Conservation (phyloP, 2,797 vertebrate genomes). For the Emys orbicularis region DNA sequence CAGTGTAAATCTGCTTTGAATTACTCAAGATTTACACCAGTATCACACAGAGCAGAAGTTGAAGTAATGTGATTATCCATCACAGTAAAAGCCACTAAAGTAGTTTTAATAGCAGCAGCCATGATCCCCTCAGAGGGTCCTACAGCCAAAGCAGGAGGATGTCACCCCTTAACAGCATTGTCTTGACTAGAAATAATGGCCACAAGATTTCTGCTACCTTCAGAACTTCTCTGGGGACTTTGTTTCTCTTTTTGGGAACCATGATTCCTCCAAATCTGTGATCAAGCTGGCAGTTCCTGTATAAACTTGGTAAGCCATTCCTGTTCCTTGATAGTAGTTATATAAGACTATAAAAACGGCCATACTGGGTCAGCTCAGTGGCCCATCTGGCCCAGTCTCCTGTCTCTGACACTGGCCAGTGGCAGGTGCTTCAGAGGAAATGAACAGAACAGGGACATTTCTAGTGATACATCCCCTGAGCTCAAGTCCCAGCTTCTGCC, state of each 20-base stretch:
- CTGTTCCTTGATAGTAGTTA: too few species aligned
- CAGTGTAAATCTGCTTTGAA: neutral
- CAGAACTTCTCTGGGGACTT: neutral
- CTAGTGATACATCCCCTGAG: too few species aligned
- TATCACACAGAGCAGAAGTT: neutral
- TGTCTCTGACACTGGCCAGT: too few species aligned
- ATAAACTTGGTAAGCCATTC: neutral
- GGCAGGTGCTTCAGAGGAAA: too few species aligned
- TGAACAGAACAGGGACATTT: too few species aligned
- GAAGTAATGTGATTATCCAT: conserved; percentile 42
- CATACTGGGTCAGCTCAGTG: too few species aligned
- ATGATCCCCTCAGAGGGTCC: neutral
- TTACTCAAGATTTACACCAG: conserved; percentile 10
- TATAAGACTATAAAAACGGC: too few species aligned
- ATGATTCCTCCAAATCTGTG: neutral
- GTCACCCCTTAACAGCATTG: neutral
- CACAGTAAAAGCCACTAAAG: conserved; percentile 21
- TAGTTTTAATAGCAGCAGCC: neutral
- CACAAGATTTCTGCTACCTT: neutral
- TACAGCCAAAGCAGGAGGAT: neutral
- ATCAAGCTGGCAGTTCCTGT: neutral
- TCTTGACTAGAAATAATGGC: neutral
- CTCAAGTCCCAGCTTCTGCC: too few species aligned
- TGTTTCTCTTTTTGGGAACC: accelerated
- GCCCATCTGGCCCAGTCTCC: too few species aligned